A percentile compares a stretch with the other conserved stretches of the same genome.
These are phyloP conservation scores for Pediacus dermestoides DNA, from an alignment of 2,888 invertebrate genomes.

Conservation along the genomic window DNA sequence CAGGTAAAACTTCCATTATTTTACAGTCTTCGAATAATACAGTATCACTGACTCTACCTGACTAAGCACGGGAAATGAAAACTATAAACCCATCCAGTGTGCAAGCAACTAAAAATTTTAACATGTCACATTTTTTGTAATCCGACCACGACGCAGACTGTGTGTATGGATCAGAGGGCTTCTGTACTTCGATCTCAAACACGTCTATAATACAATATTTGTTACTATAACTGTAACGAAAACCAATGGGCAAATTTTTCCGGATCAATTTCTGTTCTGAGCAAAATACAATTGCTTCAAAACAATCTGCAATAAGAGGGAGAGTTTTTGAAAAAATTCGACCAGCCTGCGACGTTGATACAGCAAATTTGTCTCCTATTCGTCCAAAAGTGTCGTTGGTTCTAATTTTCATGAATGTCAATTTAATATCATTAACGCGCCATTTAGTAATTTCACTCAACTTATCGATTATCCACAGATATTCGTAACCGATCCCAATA, in stretches of 20 bases:
- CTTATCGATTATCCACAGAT: too few species aligned
- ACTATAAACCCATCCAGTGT: constrained; percentile 28
- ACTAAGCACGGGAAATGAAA: constrained; percentile 27
- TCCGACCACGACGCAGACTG: constrained; percentile 35
- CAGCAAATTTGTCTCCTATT: constrained; percentile 19
- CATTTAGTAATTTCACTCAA: too few species aligned
- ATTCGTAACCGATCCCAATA: too few species aligned
- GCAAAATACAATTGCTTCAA: not conserved
- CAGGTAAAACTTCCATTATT: constrained; percentile 23
- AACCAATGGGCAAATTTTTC: constrained; percentile 7
- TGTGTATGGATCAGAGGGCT: constrained; percentile 27
- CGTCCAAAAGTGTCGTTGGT: constrained; percentile 13
- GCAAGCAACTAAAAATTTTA: constrained; percentile 34
- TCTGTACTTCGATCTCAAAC: constrained; percentile 32
- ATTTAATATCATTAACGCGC: too few species aligned
- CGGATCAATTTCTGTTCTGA: constrained; percentile 3
- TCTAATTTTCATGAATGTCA: constrained; percentile 16
- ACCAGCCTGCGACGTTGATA: constrained; percentile 9
- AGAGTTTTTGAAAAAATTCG: constrained; percentile 16
- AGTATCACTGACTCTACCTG: constrained; percentile 22
- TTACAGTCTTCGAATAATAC: constrained; percentile 25
- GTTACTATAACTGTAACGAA: constrained; percentile 14
- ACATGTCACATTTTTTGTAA: constrained; percentile 33
- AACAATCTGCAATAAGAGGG: constrained; percentile 12
- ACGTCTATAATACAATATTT: constrained; percentile 25